phyloP scores from a whole-genome alignment of 2,797 vertebrate genomes.

The Paratrypauchen microcephalus region DNA sequence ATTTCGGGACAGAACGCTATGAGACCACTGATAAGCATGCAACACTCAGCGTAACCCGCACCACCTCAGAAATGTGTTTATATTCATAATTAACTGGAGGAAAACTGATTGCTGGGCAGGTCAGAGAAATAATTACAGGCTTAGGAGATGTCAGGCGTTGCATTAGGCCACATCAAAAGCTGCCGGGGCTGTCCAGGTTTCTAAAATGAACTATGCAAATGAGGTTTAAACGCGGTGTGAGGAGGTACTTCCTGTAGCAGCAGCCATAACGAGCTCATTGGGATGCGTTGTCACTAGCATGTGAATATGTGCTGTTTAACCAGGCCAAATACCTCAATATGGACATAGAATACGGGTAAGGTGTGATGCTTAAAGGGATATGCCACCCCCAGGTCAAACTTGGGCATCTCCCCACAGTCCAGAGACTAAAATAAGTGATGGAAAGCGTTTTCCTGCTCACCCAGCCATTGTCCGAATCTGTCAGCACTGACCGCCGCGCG shows the following conservation, averaged over 20 bases:
- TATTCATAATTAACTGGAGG: constrained; percentile 77
- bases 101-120: constrained; percentile 75
- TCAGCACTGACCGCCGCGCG: too few relatives aligned
- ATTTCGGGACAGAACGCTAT: constrained; percentile 6
- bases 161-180: constrained; percentile 78
- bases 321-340: constrained; percentile 34
- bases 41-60: constrained; percentile 49
- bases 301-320: constrained; percentile 59
- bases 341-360: too few relatives aligned
- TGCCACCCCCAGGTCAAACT: too few relatives aligned
- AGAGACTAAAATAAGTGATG: too few relatives aligned
- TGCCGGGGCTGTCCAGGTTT: constrained; percentile 71
- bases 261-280: constrained; percentile 72
- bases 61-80: constrained; percentile 76
- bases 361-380: too few relatives aligned
- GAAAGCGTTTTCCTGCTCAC: too few relatives aligned
- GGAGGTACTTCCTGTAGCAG: constrained; percentile 66
- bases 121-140: constrained; percentile 76
- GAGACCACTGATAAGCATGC: constrained; percentile 48
- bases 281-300: constrained; percentile 62
- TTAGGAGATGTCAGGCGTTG: constrained; percentile 71
- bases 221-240: constrained; percentile 48
- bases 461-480: too few relatives aligned
- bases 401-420: too few relatives aligned
- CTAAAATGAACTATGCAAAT: constrained; percentile 80